These are phyloP conservation scores for Branchellion lobata DNA, from an alignment of 2,888 invertebrate genomes.

Conservation along the genomic window DNA sequence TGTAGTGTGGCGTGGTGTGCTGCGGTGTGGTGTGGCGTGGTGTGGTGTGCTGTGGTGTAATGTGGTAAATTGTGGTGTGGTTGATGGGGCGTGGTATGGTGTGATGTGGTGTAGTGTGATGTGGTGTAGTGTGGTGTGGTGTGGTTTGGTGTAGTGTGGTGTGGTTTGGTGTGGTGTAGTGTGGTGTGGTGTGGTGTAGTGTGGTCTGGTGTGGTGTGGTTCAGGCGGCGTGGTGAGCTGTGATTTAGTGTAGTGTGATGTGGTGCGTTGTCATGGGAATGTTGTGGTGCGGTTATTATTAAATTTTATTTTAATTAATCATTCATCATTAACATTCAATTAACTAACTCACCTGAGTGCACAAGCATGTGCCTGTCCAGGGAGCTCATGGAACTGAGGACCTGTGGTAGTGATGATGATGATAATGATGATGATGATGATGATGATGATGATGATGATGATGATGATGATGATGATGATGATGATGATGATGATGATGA, in stretches of 20 bases:
- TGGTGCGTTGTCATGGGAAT: too few species aligned
- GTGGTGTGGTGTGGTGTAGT: too few species aligned
- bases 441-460: constrained; percentile 2
- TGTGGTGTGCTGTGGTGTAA: neutral
- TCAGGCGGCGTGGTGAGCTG: neutral
- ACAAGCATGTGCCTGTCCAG: constrained; percentile 78
- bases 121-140: too few species aligned
- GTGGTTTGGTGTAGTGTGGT: too few species aligned
- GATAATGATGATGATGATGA: neutral
- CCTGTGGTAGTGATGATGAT: neutral
- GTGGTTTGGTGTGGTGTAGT: too few species aligned
- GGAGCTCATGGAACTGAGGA: constrained; percentile 76
- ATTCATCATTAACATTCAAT: neutral
- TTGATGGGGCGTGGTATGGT: neutral
- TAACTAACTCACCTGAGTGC: constrained; percentile 66
- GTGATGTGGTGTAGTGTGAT: neutral
- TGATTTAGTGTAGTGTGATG: too few species aligned
- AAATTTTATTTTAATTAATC: too few species aligned
- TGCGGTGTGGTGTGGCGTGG: too few species aligned
- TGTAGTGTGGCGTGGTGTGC: too few species aligned
- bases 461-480: constrained; percentile 4
- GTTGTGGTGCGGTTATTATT: too few species aligned
- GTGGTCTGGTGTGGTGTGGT: neutral
- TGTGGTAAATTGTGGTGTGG: neutral
- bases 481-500: constrained; percentile 10